These are phyloP conservation scores for Cricetomys ansorgei DNA, from an alignment of 2,113 vertebrate species.

Conservation along the genomic window DNA sequence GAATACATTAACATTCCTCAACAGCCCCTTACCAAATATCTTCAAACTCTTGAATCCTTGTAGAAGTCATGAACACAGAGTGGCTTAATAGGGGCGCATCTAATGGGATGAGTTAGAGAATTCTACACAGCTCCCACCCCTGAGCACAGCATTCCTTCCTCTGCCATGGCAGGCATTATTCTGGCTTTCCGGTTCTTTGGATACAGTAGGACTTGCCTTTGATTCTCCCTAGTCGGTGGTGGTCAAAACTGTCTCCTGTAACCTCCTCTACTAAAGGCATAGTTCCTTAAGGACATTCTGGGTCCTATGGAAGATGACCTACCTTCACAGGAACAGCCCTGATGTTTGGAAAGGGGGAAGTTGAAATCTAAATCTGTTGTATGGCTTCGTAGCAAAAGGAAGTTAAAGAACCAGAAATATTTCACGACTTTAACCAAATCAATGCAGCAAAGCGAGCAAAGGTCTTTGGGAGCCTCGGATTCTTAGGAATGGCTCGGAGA, in stretches of 20 bases:
- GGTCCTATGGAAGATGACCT: not conserved
- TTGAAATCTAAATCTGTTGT: not conserved
- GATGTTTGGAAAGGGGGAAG: not conserved
- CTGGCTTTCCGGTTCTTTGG: not conserved
- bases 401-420: not conserved
- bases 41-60: conserved; percentile 69
- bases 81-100: not conserved
- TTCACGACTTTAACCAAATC: conserved; percentile 2
- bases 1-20: conserved; percentile 74
- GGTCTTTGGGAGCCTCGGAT: not conserved
- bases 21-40: conserved; percentile 67
- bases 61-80: conserved; percentile 61
- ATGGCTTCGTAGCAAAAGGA: not conserved
- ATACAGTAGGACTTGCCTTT: not conserved
- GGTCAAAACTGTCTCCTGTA: not conserved
- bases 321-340: not conserved
- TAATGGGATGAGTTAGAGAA: conserved; percentile 12
- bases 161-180: not conserved
- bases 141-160: not conserved
- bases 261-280: not conserved
- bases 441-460: not conserved
- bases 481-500: not conserved
- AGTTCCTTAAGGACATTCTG: not conserved
- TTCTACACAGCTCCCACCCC: not conserved
- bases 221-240: not conserved